These are phyloP conservation scores for Diplazon laetatorius DNA, from an alignment of 2,888 invertebrate genomes.

Conservation along the genomic window DNA sequence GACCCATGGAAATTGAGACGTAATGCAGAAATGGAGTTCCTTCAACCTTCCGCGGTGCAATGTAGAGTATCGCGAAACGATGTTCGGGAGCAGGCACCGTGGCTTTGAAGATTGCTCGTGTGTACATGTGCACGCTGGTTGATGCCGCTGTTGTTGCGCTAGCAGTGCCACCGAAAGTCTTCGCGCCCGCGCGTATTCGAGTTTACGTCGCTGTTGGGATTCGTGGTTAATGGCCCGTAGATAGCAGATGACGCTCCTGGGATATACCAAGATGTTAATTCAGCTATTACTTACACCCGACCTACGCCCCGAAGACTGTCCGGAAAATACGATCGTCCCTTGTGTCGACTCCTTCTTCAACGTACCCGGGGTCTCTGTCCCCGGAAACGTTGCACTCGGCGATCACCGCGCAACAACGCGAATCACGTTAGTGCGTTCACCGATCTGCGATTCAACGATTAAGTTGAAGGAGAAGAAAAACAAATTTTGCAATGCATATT, in stretches of 20 bases:
- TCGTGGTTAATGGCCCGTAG: constrained; percentile 72
- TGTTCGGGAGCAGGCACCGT: constrained; percentile 45
- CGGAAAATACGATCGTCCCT: constrained; percentile 69
- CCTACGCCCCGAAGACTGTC: constrained; percentile 69
- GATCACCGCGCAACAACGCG: constrained; percentile 66
- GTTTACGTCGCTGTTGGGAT: constrained; percentile 54
- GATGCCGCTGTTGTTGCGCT: background rate
- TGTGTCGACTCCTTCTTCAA: constrained; percentile 17
- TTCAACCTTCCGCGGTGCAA: constrained; percentile 31
- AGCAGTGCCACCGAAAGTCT: constrained; percentile 1
- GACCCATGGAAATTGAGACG: constrained; percentile 40
- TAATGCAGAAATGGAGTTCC: constrained; percentile 25
- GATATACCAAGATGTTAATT: constrained; percentile 81
- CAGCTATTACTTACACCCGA: constrained; percentile 79
- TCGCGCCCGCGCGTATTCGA: background rate
- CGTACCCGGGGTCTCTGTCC: constrained; percentile 28
- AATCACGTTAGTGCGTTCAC: constrained; percentile 58
- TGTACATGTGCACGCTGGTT: background rate
- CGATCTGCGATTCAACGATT: too few relatives aligned
- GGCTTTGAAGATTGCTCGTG: constrained; percentile 36
- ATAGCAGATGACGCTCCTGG: constrained; percentile 80
- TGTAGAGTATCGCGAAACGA: constrained; percentile 48
- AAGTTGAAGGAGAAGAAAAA: too few relatives aligned
- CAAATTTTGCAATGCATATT: too few relatives aligned
- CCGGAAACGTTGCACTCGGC: constrained; percentile 49